phyloP scores from a whole-genome alignment of 2,797 vertebrate genomes.

The Ptychadena robeensis region DNA sequence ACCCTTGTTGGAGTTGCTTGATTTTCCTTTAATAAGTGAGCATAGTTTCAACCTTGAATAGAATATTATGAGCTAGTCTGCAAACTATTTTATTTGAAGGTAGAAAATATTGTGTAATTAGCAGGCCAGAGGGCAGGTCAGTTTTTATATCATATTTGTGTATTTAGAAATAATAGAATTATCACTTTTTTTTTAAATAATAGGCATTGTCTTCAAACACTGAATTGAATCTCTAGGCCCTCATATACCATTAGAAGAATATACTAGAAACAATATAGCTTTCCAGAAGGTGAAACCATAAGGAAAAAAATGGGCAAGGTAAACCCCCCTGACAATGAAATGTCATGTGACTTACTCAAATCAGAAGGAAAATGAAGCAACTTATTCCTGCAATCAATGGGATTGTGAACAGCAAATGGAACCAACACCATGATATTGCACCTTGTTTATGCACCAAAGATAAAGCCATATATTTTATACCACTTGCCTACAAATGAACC shows the following conservation, averaged over 20 bases:
- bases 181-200: too few species aligned
- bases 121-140: too few species aligned
- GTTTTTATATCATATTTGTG: too few species aligned
- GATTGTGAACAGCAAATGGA: slow-evolving; percentile 42
- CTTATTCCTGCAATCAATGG: not conserved
- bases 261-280: not conserved
- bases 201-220: too few species aligned
- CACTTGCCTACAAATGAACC: slow-evolving; percentile 64
- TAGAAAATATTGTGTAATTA: too few species aligned
- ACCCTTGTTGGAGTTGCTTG: slow-evolving; percentile 16
- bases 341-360: not conserved
- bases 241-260: too few species aligned
- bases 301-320: not conserved
- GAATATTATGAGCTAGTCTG: not conserved
- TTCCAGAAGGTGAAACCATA: not conserved
- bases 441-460: slow-evolving; percentile 62
- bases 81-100: not conserved
- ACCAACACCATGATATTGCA: slow-evolving; percentile 68
- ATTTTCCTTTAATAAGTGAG: slow-evolving; percentile 30
- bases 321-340: not conserved
- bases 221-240: too few species aligned
- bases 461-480: slow-evolving; percentile 66
- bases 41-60: not conserved
- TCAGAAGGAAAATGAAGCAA: slow-evolving; percentile 30
- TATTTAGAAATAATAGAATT: too few species aligned